Evolutionary conservation across 2,113 vertebrate genomes (phyloP).

Genomic region (Gavia stellata): DNA sequence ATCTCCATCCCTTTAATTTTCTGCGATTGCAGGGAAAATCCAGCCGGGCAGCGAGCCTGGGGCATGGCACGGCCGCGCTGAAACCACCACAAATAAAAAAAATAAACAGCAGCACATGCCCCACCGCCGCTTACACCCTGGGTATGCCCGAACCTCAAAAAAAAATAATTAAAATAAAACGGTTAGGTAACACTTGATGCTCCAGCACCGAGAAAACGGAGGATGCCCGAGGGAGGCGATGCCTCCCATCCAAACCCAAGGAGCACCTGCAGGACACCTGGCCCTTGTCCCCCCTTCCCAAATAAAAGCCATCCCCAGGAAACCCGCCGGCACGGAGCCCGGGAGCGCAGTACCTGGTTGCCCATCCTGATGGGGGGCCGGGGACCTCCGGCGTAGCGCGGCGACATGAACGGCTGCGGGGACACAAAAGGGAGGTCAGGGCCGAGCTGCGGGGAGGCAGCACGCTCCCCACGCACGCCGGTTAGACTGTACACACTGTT

Average conservation of each 20-base stretch:
- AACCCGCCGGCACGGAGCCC: neutral
- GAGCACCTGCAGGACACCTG: neutral
- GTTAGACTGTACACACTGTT: neutral
- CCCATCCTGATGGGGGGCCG: conserved; percentile 97
- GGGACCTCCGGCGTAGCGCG: conserved; percentile 94
- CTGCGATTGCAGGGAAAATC: conserved; percentile 54
- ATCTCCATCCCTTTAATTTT: conserved; percentile 65
- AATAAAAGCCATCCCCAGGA: neutral
- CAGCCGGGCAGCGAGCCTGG: neutral
- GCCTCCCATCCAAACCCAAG: neutral
- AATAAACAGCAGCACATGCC: neutral
- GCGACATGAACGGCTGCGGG: conserved; percentile 97
- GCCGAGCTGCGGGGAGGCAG: conserved; percentile 23
- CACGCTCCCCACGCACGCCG: conserved; percentile 49
- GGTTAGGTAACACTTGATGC: neutral
- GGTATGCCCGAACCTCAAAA: neutral
- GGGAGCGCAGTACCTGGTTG: conserved; percentile 84
- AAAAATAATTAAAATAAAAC: neutral
- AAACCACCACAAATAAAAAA: neutral
- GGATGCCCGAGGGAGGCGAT: neutral
- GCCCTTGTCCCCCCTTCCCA: neutral
- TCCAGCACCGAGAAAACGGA: neutral
- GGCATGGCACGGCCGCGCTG: neutral
- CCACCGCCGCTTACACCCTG: neutral
- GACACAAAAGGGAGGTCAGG: conserved; percentile 70